Conservation (phyloP, 2,113 vertebrate genomes). For the Mandrillus leucophaeus region DNA sequence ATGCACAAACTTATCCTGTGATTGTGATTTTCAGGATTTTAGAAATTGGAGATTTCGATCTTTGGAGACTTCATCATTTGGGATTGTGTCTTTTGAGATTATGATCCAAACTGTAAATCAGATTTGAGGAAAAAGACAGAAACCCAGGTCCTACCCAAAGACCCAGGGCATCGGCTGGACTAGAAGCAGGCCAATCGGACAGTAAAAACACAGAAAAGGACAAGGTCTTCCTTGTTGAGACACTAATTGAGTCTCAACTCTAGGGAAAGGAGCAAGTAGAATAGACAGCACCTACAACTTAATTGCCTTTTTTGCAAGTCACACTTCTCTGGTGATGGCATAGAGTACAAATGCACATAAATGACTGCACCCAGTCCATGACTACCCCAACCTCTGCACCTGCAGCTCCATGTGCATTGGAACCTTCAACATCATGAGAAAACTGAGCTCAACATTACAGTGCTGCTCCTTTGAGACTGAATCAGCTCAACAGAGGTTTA, state of each 20-base stretch:
- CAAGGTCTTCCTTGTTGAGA: background rate
- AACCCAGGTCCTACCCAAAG: background rate
- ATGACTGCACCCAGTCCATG: background rate
- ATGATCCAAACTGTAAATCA: background rate
- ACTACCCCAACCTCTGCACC: fast-evolving
- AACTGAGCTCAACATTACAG: background rate
- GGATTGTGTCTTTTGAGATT: background rate
- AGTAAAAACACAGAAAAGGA: background rate
- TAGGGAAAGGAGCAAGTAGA: background rate
- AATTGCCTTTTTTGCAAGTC: background rate
- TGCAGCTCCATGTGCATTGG: background rate
- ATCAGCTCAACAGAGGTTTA: background rate
- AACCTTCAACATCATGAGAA: background rate
- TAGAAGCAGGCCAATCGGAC: background rate
- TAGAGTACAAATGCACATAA: background rate
- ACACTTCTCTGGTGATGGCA: background rate
- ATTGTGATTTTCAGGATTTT: background rate
- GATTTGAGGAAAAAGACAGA: background rate
- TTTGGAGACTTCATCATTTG: background rate
- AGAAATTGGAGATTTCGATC: background rate
- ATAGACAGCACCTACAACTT: fast-evolving
- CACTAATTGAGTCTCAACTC: background rate
- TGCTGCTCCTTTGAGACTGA: background rate
- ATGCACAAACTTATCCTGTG: background rate
- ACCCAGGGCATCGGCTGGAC: background rate